Percentiles rank a stretch among this genome's conserved stretches.
phyloP scores from a whole-genome alignment of 2,797 vertebrate species.

The Mormyrops boulengeri region DNA sequence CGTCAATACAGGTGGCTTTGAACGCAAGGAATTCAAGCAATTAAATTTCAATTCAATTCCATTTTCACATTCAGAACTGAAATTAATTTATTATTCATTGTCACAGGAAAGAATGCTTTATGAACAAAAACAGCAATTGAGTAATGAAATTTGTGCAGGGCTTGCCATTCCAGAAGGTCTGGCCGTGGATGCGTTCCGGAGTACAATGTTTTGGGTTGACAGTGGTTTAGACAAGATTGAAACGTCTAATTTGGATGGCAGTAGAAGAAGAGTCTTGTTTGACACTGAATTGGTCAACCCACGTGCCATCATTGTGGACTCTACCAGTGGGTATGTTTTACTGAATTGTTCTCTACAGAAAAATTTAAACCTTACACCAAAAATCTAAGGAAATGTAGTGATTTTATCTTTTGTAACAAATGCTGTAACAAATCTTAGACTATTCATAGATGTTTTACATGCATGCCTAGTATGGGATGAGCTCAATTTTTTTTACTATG shows the following conservation, averaged over 20 bases:
- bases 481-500: not conserved
- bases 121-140: not conserved
- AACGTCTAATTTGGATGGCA: slow-evolving; percentile 76
- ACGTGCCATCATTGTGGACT: slow-evolving; percentile 83
- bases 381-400: not conserved
- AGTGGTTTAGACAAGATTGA: slow-evolving; percentile 84
- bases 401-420: not conserved
- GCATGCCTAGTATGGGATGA: not conserved
- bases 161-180: slow-evolving; percentile 89
- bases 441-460: not conserved
- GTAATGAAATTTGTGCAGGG: slow-evolving; percentile 52
- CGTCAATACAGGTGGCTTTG: slow-evolving; percentile 68
- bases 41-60: not conserved
- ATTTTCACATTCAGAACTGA: not conserved
- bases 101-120: not conserved
- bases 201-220: slow-evolving; percentile 90
- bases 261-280: slow-evolving; percentile 72
- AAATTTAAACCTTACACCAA: not conserved
- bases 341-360: not conserved
- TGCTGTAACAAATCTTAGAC: not conserved
- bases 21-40: not conserved
- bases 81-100: not conserved
- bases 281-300: slow-evolving; percentile 84
- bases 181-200: slow-evolving; percentile 71
- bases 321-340: slow-evolving; percentile 71